Base-by-base conservation (phyloP, 2,888 invertebrate species). In the Lysandra coridon region DNA sequence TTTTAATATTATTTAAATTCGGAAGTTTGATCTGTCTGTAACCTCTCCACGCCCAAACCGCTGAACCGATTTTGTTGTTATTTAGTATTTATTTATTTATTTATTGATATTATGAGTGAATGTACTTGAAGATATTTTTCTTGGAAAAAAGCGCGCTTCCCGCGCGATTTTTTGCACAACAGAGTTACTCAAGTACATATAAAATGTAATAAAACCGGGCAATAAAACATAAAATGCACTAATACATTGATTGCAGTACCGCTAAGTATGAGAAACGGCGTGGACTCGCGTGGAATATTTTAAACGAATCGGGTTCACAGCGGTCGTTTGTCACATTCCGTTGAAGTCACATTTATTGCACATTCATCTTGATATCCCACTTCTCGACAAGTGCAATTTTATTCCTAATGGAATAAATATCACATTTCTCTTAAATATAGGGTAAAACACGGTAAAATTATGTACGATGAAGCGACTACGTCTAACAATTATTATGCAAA, bases 361-460 rank as follows among this genome's bases (percentile, higher is more conserved):
- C 69, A 69, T 69, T 69, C 69, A 69, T 69, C 69, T 69, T 69
- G 33, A 37, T 69, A 69, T 69, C 37, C 69, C 3, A 64, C 17
- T 64, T 64, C 10, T 23, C 14, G 69, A 69, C 69, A 64, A 64
- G 69, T 69, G 69, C 69, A 69, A 69, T 69, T 33, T 69, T 69
- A 69, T 69, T 69, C 33, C 37, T 17, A 17, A 37, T 12, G 57
- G 57, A 57, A 17, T 57, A 57, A 57, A 14, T 57, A 57, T 17
- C 57, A 17, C 14, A 14, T 4, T 57, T 57, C 4, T 17, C 17
- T 57, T 57, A 57, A 57, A 57, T 4, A 57, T 57, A 57, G 4
- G 4, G 17, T 17, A 57, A 57, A 17, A 49, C 49, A 49, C 10
- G 10, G 2, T 49, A 12, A 49, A 49, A 12, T 49, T 49, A 49